phyloP scores from a whole-genome alignment of 2,797 vertebrate genomes.

The Podarcis siculus region DNA sequence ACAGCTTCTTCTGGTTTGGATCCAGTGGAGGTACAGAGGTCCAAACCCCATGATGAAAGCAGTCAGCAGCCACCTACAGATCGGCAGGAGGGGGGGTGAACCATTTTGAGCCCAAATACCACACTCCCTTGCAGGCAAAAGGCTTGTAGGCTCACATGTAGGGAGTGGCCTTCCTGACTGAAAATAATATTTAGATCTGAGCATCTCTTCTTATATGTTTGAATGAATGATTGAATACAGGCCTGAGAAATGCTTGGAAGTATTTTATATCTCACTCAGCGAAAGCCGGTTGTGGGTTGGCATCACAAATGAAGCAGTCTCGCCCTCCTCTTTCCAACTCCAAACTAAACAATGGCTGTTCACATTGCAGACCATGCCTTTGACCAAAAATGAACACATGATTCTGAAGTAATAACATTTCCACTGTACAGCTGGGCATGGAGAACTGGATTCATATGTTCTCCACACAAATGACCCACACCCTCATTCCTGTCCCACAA shows the following conservation, averaged over 20 bases:
- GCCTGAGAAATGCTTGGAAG: slow-evolving; percentile 16
- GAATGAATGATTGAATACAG: background rate
- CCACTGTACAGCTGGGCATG: background rate
- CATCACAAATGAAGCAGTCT: slow-evolving; percentile 21
- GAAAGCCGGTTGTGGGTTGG: background rate
- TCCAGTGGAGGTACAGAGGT: too few species aligned
- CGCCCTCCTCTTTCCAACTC: slow-evolving; percentile 22
- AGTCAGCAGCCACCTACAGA: too few species aligned
- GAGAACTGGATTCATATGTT: background rate
- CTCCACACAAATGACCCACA: background rate
- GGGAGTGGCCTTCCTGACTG: background rate
- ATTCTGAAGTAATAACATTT: slow-evolving; percentile 2
- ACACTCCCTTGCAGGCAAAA: too few species aligned
- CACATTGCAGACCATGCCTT: slow-evolving; percentile 9
- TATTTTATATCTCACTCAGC: slow-evolving; percentile 6
- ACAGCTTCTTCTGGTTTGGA: too few species aligned
- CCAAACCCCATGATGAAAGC: too few species aligned
- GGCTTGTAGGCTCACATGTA: background rate
- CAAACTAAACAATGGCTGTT: slow-evolving; percentile 18
- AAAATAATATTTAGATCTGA: slow-evolving; percentile 48
- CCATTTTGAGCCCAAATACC: too few species aligned
- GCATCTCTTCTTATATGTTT: background rate
- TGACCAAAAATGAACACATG: background rate
- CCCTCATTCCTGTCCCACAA: background rate
- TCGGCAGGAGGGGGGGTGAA: too few species aligned